Conservation (phyloP, 2,797 vertebrate genomes). For the Podarcis lilfordi region DNA sequence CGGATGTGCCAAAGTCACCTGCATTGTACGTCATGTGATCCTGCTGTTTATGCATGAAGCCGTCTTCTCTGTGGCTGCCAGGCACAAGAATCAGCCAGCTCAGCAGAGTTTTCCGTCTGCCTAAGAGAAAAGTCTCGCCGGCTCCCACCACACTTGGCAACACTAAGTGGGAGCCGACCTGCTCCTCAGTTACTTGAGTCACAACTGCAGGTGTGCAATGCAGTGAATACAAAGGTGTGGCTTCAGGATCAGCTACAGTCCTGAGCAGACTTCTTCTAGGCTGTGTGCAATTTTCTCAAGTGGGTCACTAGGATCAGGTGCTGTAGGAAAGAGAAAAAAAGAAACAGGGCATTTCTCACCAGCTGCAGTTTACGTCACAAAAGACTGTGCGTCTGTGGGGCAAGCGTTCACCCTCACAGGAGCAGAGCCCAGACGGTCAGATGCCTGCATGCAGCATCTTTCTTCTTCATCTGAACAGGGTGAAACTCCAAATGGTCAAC, state of each 20-base stretch:
- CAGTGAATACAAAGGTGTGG: conserved; percentile 67
- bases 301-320: conserved; percentile 71
- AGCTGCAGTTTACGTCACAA: background rate
- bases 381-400: background rate
- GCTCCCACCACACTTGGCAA: conserved; percentile 78
- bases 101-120: conserved; percentile 66
- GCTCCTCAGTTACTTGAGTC: conserved; percentile 72
- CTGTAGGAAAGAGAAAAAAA: conserved; percentile 68
- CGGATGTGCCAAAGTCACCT: conserved; percentile 68
- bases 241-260: conserved; percentile 73
- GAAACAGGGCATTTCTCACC: conserved; percentile 4
- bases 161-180: conserved; percentile 69
- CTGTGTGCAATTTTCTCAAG: conserved; percentile 73
- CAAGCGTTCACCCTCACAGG: background rate
- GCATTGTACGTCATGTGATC: conserved; percentile 65
- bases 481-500: too few relatives aligned
- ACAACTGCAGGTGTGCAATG: conserved; percentile 74
- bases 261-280: conserved; percentile 77
- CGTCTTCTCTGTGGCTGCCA: conserved; percentile 70
- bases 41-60: conserved; percentile 62
- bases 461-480: too few relatives aligned
- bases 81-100: conserved; percentile 74
- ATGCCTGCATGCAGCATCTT: too few relatives aligned
- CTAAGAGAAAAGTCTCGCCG: conserved; percentile 70
- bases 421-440: background rate